Evolutionary conservation across 2,113 vertebrate genomes (phyloP).

Genomic region (Misgurnus anguillicaudatus): DNA sequence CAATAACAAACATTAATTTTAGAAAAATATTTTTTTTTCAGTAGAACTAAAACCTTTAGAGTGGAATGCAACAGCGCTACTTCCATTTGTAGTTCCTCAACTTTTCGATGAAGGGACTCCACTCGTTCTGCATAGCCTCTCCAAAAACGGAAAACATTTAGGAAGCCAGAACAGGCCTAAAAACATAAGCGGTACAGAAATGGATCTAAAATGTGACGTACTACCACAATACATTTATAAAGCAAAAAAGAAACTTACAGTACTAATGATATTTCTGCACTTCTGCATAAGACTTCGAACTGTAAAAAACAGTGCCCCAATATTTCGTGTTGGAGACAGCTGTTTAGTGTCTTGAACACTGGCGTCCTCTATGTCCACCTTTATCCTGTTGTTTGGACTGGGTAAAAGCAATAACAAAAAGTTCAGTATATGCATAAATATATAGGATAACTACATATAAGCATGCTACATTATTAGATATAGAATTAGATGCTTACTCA

Average conservation of each 20-base stretch:
- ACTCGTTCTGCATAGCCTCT: slow-evolving; percentile 66
- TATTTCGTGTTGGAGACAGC: not conserved
- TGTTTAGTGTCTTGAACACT: slow-evolving; percentile 2
- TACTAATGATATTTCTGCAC: slow-evolving; percentile 41
- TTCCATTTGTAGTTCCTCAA: slow-evolving; percentile 76
- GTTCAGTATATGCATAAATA: not conserved
- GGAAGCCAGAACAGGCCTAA: slow-evolving; percentile 59
- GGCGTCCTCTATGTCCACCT: slow-evolving; percentile 19
- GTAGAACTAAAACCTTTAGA: slow-evolving; percentile 66
- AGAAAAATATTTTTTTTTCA: not conserved
- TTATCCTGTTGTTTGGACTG: not conserved
- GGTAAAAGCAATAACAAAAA: not conserved
- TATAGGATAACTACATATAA: not conserved
- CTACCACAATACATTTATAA: too few species aligned
- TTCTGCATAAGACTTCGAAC: slow-evolving; percentile 37
- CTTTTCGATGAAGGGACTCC: slow-evolving; percentile 65
- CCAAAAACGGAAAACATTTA: slow-evolving; percentile 70
- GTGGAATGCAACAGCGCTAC: slow-evolving; percentile 69
- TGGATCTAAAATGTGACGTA: not conserved
- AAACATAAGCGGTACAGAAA: not conserved
- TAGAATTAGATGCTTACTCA: not conserved
- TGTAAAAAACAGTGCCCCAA: slow-evolving; percentile 27
- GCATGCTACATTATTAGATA: not conserved
- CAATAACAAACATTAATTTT: not conserved
- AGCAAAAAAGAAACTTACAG: slow-evolving; percentile 33